Evolutionary conservation across 2,113 vertebrate genomes (phyloP).

Genomic region (Albula glossodonta): DNA sequence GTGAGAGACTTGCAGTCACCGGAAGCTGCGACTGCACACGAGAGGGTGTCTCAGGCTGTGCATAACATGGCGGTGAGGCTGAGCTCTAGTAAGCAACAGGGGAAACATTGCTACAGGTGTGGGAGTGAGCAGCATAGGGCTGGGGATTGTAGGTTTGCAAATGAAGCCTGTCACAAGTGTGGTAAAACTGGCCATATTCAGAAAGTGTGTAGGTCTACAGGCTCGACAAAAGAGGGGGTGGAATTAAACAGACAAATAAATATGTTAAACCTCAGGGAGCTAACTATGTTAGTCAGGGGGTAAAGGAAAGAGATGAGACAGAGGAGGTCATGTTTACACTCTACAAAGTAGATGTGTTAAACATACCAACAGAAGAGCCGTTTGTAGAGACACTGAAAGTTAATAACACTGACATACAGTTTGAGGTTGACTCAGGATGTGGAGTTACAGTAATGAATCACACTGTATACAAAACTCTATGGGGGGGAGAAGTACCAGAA

Average conservation of each 20-base stretch:
- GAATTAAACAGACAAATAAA: too few species aligned
- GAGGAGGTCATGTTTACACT: too few species aligned
- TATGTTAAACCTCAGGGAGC: too few species aligned
- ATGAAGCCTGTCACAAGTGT: not conserved
- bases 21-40: not conserved
- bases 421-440: constrained; percentile 24
- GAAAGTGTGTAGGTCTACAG: too few species aligned
- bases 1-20: not conserved
- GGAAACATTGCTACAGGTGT: not conserved
- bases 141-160: not conserved
- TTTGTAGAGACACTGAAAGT: too few species aligned
- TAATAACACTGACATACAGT: not conserved
- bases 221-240: too few species aligned
- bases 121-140: not conserved
- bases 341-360: too few species aligned
- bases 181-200: not conserved
- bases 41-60: too few species aligned
- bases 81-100: too few species aligned
- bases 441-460: constrained; percentile 19
- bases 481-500: not conserved
- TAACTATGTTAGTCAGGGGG: too few species aligned
- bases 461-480: not conserved
- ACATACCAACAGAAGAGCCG: too few species aligned
- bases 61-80: not conserved
- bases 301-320: too few species aligned